A percentile compares a stretch with the other conserved stretches of the same genome.
phyloP scores from a whole-genome alignment of 1,140 invertebrate genomes.

The Tetranychus cinnabarinus region DNA sequence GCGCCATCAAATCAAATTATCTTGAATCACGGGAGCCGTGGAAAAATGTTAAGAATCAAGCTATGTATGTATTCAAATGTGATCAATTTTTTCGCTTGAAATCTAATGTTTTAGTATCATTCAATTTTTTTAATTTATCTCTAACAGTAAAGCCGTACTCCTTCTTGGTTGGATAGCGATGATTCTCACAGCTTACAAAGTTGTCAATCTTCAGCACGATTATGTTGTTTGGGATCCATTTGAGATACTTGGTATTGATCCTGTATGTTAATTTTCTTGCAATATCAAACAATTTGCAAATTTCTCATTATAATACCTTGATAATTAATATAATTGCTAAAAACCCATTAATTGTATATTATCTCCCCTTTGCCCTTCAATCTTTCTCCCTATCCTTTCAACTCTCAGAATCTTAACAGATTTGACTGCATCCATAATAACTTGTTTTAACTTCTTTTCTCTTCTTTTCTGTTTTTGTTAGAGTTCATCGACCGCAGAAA shows the following conservation, averaged over 20 bases:
- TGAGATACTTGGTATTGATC: constrained; percentile 70
- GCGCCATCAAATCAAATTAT: constrained; percentile 54
- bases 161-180: constrained; percentile 70
- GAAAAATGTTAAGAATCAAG: constrained; percentile 44
- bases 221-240: constrained; percentile 97
- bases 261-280: constrained; percentile 28
- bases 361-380: too few species aligned
- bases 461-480: constrained; percentile 16
- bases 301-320: too few species aligned
- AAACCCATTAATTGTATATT: constrained; percentile 2
- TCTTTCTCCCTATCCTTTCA: background rate
- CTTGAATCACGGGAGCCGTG: constrained; percentile 60
- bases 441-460: background rate
- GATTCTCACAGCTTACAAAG: constrained; percentile 71
- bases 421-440: too few species aligned
- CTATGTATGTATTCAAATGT: constrained; percentile 20
- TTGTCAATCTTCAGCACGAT: constrained; percentile 90
- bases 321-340: background rate
- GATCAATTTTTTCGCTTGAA: background rate
- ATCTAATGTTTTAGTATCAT: background rate
- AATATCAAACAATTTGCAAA: background rate
- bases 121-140: background rate
- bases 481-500: constrained; percentile 58
- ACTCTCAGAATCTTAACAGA: background rate
- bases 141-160: constrained; percentile 37